A percentile compares a stretch with the other conserved stretches of the same genome.
Conservation (phyloP, 2,113 vertebrate genomes). For the Ammospiza nelsoni region DNA sequence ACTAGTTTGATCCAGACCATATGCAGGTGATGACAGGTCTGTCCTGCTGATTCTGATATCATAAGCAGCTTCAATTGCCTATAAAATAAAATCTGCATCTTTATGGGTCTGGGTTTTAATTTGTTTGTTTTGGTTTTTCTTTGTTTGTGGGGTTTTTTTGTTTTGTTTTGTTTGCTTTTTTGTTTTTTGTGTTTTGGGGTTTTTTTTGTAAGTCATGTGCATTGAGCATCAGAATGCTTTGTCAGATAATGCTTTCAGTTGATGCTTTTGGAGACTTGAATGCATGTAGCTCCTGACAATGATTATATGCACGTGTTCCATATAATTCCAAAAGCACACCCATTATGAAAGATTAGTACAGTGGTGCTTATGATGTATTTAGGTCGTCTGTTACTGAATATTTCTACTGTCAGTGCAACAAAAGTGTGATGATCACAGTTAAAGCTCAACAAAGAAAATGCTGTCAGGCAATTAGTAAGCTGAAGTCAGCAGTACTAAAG, state of each 20-base stretch:
- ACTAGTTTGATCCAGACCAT: conserved; percentile 11
- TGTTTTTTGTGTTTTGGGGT: background rate
- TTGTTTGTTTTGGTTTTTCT: background rate
- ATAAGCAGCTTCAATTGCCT: background rate
- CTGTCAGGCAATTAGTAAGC: conserved; percentile 89
- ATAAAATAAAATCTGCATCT: conserved; percentile 38
- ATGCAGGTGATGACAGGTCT: background rate
- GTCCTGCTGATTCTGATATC: conserved; percentile 7
- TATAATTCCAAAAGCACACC: conserved; percentile 65
- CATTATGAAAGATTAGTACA: conserved; percentile 67
- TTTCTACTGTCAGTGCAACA: conserved; percentile 80
- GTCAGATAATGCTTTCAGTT: conserved; percentile 50
- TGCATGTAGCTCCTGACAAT: conserved; percentile 30
- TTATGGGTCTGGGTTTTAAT: background rate
- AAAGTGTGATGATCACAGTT: conserved; percentile 87
- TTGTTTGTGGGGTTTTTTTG: background rate
- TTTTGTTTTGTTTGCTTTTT: background rate
- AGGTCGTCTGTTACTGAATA: conserved; percentile 76
- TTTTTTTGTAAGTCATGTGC: conserved; percentile 27
- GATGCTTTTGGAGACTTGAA: conserved; percentile 50
- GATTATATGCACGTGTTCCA: conserved; percentile 50
- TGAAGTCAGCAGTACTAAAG: conserved; percentile 87
- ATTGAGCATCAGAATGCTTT: conserved; percentile 46
- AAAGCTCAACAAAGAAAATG: conserved; percentile 89
- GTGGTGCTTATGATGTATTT: conserved; percentile 71